Evolutionary conservation across 2,888 invertebrate species (phyloP), one percentile per base, ranked within the genome.

Genomic region (Yponomeuta plumbellus): DNA sequence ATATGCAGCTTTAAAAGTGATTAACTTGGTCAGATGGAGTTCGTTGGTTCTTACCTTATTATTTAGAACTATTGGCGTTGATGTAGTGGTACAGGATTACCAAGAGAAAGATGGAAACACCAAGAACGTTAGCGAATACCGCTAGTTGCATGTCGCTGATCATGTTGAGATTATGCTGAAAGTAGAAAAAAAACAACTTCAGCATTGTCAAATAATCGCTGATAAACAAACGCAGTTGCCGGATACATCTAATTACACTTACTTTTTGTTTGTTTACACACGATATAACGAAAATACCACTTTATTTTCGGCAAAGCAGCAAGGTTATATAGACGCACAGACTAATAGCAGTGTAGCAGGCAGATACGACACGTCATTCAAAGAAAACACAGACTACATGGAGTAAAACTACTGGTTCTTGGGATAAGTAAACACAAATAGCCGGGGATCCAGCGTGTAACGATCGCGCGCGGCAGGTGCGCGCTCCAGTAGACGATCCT

Each of bases 71-170:
- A 80, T 96, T 98, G 0, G 97, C 97, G 73, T 97, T 96, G 66
- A 99, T 97, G 81, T 99, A 99, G 81, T 99, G 99, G 82, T 97
- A 99, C 1, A 98, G 92, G 64, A 99, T 97, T n/a, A 99, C 98
- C 73, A 99, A 88, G 65, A 99, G 92, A 79, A 99, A 97, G 57
- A 97, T 92, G 0, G 97, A 95, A 2, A 99, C 98, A 71, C 99
- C 99, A 71, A 99, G 89, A 71, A 98, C 95, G 86, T 99, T 99
- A 72, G 98, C 97, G 90, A 99, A 97, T 68, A 99, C 95, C 0
- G 98, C 98, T 73, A 99, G 89, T 87, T 99, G 99, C 59, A 99
- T 96, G 82, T 99, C 99, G 1, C 98, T 97, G 74, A 99, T 97
- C 99, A 99, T 76, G 13, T 66, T 83, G 75, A 5, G 56, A 44